Evolutionary conservation across 2,797 vertebrate genomes (phyloP).

Genomic region (Ficedula albicollis): DNA sequence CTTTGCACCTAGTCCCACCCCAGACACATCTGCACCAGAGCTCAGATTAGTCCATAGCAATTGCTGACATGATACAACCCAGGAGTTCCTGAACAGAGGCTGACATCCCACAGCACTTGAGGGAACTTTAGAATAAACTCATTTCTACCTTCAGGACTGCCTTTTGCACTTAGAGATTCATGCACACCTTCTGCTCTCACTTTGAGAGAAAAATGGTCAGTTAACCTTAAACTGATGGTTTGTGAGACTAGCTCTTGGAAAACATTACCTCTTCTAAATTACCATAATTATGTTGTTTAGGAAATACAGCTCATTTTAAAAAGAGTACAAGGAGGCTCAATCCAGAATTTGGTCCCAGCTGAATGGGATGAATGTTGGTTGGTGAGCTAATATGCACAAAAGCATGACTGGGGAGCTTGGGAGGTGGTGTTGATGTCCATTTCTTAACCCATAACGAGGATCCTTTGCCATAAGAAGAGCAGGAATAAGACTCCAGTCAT

Average conservation of each 20-base stretch:
- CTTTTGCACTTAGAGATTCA: background rate
- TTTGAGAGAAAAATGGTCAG: background rate
- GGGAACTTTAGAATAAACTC: background rate
- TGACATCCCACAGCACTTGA: background rate
- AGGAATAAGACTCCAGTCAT: background rate
- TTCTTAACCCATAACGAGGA: background rate
- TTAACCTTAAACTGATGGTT: background rate
- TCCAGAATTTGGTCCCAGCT: background rate
- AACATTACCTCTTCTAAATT: background rate
- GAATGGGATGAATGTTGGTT: fast-evolving
- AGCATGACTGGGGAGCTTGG: fast-evolving
- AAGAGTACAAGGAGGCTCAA: fast-evolving
- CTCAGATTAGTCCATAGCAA: background rate
- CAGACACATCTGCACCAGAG: background rate
- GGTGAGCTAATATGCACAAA: background rate
- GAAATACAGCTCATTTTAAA: background rate
- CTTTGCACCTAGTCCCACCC: background rate
- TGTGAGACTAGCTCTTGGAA: background rate
- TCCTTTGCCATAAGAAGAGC: fast-evolving
- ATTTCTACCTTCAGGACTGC: background rate
- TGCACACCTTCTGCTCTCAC: background rate
- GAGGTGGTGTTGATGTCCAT: fast-evolving
- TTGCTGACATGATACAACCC: background rate
- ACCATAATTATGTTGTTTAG: background rate
- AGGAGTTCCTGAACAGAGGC: background rate